A percentile compares a stretch with the other conserved stretches of the same genome.
These are phyloP conservation scores for Halcyon malimbica DNA, from an alignment of 2,113 vertebrate genomes.

Conservation along the genomic window DNA sequence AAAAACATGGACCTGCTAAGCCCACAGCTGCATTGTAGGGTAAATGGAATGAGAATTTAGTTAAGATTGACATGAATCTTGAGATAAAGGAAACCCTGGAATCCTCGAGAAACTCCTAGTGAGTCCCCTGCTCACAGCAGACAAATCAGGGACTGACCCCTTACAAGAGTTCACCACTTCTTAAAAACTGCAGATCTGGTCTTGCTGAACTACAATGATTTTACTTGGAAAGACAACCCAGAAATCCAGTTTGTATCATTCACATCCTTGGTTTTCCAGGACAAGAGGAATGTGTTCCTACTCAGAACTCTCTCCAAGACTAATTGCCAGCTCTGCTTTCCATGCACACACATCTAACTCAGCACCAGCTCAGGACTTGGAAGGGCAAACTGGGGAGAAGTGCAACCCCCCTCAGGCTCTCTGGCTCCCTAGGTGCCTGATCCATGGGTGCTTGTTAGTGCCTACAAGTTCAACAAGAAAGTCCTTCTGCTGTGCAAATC, in stretches of 20 bases:
- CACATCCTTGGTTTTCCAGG: not conserved
- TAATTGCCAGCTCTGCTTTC: not conserved
- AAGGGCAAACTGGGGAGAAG: not conserved
- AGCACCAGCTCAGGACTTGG: not conserved
- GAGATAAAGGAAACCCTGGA: not conserved
- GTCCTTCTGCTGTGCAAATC: not conserved
- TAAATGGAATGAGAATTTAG: not conserved
- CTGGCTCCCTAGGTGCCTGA: not conserved
- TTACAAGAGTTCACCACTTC: not conserved
- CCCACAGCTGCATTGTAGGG: not conserved
- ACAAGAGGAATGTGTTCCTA: not conserved
- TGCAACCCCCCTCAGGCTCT: not conserved
- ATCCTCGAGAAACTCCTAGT: not conserved
- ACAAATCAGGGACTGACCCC: not conserved
- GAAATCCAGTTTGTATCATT: not conserved
- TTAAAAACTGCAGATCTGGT: not conserved
- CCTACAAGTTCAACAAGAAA: not conserved
- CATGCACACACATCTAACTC: not conserved
- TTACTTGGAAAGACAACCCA: not conserved
- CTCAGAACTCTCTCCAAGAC: not conserved
- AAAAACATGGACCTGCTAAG: constrained; percentile 23
- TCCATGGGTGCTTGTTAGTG: not conserved
- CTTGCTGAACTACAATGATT: not conserved
- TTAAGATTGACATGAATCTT: not conserved
- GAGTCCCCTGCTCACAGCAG: not conserved